phyloP scores from a whole-genome alignment of 1,140 invertebrate genomes.

The Hypothenemus hampei region DNA sequence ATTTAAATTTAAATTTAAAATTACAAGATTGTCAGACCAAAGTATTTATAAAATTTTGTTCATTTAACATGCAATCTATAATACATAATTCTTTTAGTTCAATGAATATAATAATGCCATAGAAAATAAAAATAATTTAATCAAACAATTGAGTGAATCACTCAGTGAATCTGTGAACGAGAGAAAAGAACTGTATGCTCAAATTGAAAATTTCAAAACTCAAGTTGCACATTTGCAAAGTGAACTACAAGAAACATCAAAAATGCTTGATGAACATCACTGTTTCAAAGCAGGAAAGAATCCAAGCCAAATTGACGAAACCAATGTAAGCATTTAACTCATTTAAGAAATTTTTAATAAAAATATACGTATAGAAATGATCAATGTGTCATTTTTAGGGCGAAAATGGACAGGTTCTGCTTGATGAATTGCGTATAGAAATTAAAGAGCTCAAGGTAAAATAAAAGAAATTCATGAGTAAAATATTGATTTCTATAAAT shows the following conservation, averaged over 20 bases:
- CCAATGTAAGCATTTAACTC: no score
- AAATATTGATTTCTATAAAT: no score
- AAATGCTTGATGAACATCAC: conserved; percentile 26
- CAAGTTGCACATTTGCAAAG: conserved; percentile 59
- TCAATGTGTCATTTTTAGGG: no score
- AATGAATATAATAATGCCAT: conserved; percentile 57
- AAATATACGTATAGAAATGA: no score
- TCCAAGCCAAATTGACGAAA: not conserved
- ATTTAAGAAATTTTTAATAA: no score
- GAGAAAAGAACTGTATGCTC: conserved; percentile 53
- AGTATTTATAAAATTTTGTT: conserved; percentile 25
- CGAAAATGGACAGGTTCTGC: no score
- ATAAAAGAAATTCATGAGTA: no score
- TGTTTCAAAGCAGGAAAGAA: not conserved
- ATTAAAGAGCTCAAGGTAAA: no score
- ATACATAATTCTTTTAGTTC: conserved; percentile 47
- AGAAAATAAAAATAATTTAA: conserved; percentile 52
- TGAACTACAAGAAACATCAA: conserved; percentile 30
- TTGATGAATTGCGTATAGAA: no score
- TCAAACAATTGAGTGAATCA: conserved; percentile 57
- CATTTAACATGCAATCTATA: not conserved
- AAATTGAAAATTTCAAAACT: conserved; percentile 54
- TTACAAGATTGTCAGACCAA: conserved; percentile 47
- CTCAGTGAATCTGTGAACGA: conserved; percentile 55
- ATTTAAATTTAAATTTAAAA: no score